Evolutionary conservation across 1,140 invertebrate species (phyloP), one percentile per base, ranked within the genome.

Genomic region (Atta colombica): DNA sequence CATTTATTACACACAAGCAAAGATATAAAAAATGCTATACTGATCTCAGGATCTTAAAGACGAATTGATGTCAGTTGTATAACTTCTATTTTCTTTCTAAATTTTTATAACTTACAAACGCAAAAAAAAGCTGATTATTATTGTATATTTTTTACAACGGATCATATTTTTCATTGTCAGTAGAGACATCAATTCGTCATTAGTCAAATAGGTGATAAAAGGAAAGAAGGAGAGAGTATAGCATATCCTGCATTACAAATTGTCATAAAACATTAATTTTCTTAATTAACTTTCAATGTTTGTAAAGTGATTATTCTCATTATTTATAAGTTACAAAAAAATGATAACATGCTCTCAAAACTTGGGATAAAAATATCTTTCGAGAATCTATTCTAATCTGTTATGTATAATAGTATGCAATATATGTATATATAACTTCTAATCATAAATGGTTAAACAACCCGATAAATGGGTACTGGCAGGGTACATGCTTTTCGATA

Each of bases 191-290:
- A 84, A 89, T 89, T 89, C 85, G 85, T 86, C 84, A 60, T 49
- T 58, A 35, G 77, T 85, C n/a, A 63, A 5, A 49, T 87, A 87
- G 80, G 65, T 10, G 39, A 61, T 21, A 25, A 86, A 87, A 80
- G 77, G 74, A 88, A 89, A 89, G 89, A 89, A 85, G 89, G 87
- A 58, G 51, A 88, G 63, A 90, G 84, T 85, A 89, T 87, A 92
- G 6, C 2, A 69, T 25, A 93, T 89, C 88, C 92, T 93, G 92
- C 81, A 85, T 91, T 92, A 92, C 85, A 75, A 87, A 25, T 4
- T 51, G 63, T 86, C n/a, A 55, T 84, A 85, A 3, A 7, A 55
- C 18, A 39, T 71, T 25, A 78, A 85, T 61, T 65, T 51, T 45
- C n/a, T 65, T 45, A 45, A 10, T 85, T 75, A 66, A 86, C 60